Percentiles rank a stretch among this genome's conserved stretches.
phyloP scores from a whole-genome alignment of 1,140 invertebrate genomes.

The Nebria ingens region DNA sequence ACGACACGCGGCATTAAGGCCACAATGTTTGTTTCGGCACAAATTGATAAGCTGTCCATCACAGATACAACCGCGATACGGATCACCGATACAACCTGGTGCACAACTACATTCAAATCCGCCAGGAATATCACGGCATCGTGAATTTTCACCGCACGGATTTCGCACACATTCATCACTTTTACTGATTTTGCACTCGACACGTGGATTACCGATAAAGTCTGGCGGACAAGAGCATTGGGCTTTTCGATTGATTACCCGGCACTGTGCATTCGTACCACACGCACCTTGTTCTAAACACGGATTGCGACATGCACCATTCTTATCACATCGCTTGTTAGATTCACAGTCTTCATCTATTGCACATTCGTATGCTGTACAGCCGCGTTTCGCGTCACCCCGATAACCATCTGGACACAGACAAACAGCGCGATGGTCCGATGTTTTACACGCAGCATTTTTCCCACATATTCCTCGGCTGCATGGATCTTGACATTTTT shows the following conservation, averaged over 20 bases:
- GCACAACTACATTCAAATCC: constrained; percentile 70
- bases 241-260: constrained; percentile 60
- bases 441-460: constrained; percentile 63
- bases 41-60: constrained; percentile 47
- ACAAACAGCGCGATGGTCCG: constrained; percentile 70
- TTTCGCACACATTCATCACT: constrained; percentile 59
- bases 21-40: constrained; percentile 64
- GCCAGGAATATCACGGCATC: constrained; percentile 59
- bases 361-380: constrained; percentile 64
- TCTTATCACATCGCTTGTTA: constrained; percentile 62
- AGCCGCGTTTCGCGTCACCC: constrained; percentile 64
- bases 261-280: constrained; percentile 76
- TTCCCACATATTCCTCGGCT: constrained; percentile 54
- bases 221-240: constrained; percentile 78
- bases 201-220: constrained; percentile 69
- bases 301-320: constrained; percentile 71
- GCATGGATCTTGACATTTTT: constrained; percentile 71
- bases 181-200: constrained; percentile 61
- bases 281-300: constrained; percentile 66
- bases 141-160: constrained; percentile 75
- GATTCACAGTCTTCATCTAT: constrained; percentile 65
- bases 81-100: constrained; percentile 70
- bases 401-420: constrained; percentile 74
- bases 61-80: constrained; percentile 66
- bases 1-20: constrained; percentile 70